Evolutionary conservation across 2,113 vertebrate genomes (phyloP).

Genomic region (Recurvirostra avosetta): DNA sequence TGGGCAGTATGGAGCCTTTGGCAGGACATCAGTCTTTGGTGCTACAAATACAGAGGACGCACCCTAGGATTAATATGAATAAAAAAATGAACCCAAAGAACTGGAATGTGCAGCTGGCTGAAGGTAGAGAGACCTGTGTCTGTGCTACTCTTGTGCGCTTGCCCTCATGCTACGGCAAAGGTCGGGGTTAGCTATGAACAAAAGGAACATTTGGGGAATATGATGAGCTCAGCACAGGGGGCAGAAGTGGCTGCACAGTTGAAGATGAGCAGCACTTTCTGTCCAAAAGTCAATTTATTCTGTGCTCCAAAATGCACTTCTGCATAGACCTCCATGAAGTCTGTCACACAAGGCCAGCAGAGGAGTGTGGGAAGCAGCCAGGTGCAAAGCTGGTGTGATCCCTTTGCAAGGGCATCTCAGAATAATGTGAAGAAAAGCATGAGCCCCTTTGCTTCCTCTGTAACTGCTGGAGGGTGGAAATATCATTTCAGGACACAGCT

Average conservation of each 20-base stretch:
- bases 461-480: neutral
- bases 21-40: neutral
- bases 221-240: neutral
- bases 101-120: neutral
- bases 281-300: neutral
- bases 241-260: neutral
- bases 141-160: neutral
- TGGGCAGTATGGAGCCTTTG: neutral
- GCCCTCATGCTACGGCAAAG: neutral
- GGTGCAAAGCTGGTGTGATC: neutral
- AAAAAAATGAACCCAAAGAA: neutral
- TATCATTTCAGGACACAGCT: neutral
- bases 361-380: neutral
- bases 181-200: neutral
- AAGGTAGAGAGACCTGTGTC: neutral
- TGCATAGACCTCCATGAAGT: neutral
- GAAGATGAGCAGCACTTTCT: neutral
- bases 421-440: neutral
- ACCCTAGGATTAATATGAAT: neutral
- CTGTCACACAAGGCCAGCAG: neutral
- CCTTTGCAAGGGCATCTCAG: neutral
- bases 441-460: neutral
- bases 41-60: neutral
- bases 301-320: neutral
- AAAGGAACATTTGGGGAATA: neutral